A percentile compares a stretch with the other conserved stretches of the same genome.
These are phyloP conservation scores for Spodoptera littoralis DNA, from an alignment of 2,888 invertebrate species.

Conservation along the genomic window DNA sequence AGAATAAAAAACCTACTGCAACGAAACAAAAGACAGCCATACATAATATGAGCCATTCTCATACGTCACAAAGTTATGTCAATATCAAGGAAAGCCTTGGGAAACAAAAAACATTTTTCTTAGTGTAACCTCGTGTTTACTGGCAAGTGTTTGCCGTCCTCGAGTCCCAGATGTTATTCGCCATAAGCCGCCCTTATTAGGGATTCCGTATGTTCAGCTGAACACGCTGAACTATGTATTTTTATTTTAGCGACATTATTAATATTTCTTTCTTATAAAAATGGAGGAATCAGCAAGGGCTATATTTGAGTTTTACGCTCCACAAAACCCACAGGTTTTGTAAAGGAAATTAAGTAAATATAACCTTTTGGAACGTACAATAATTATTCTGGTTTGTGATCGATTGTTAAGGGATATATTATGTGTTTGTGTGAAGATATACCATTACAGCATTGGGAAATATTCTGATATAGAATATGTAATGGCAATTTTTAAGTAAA, in stretches of 20 bases:
- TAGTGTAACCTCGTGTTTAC: conserved; percentile 83
- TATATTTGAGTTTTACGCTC: conserved; percentile 33
- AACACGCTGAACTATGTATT: conserved; percentile 73
- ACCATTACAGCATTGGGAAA: too few relatives aligned
- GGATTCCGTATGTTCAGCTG: conserved; percentile 82
- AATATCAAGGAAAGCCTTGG: conserved; percentile 73
- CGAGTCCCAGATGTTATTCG: conserved; percentile 86
- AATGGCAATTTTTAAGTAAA: too few relatives aligned
- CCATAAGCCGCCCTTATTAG: conserved; percentile 87
- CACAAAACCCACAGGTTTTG: background rate
- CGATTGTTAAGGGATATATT: conserved; percentile 18
- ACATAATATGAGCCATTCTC: conserved; percentile 42
- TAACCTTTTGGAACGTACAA: conserved; percentile 17
- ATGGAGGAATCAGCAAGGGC: conserved; percentile 40
- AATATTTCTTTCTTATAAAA: conserved; percentile 71
- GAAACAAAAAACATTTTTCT: conserved; percentile 86
- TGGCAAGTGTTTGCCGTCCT: conserved; percentile 83
- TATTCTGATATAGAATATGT: too few relatives aligned
- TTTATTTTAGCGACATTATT: conserved; percentile 81
- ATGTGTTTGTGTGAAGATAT: background rate
- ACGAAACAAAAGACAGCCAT: conserved; percentile 40
- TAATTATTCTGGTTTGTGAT: conserved; percentile 27
- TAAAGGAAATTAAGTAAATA: conserved; percentile 37
- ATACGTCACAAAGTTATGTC: conserved; percentile 69
- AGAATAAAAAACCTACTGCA: conserved; percentile 42